Conservation (phyloP, 2,888 invertebrate genomes). For the Drosophila mimetica region DNA sequence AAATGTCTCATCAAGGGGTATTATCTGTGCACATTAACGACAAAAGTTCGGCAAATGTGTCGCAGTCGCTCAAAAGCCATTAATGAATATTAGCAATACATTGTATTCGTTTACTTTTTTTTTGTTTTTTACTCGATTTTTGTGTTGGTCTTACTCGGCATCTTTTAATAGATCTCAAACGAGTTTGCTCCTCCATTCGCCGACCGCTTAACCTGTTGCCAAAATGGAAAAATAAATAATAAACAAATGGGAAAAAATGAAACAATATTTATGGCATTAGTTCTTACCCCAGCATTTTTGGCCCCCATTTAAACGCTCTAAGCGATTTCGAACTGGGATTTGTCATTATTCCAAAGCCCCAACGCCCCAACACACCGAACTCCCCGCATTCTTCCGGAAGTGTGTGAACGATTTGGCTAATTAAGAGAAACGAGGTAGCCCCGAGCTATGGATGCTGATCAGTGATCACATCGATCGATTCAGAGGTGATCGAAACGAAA, state of each 20-base stretch:
- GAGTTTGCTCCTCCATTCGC: conserved; percentile 27
- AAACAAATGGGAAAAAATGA: conserved; percentile 18
- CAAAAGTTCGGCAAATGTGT: conserved; percentile 28
- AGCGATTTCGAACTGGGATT: conserved; percentile 3
- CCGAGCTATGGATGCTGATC: conserved; percentile 14
- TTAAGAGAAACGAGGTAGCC: conserved; percentile 50
- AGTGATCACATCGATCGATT: conserved; percentile 19
- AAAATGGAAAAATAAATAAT: conserved; percentile 43
- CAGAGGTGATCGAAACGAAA: conserved; percentile 4
- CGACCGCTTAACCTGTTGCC: conserved; percentile 59
- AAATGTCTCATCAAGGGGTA: neutral
- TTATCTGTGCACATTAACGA: conserved; percentile 11
- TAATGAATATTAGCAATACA: conserved; percentile 62
- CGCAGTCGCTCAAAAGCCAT: conserved; percentile 52
- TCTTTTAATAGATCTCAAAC: conserved; percentile 55
- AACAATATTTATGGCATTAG: conserved; percentile 43
- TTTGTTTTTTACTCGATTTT: neutral
- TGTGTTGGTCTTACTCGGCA: conserved; percentile 38
- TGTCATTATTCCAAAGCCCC: neutral
- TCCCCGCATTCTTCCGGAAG: conserved; percentile 26
- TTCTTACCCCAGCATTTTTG: neutral
- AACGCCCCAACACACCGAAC: neutral
- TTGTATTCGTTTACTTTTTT: conserved; percentile 30
- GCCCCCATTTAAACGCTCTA: conserved; percentile 1
- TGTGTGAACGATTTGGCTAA: conserved; percentile 53